These are phyloP conservation scores for Pseudonaja textilis DNA, from an alignment of 2,113 vertebrate species.

Conservation along the genomic window DNA sequence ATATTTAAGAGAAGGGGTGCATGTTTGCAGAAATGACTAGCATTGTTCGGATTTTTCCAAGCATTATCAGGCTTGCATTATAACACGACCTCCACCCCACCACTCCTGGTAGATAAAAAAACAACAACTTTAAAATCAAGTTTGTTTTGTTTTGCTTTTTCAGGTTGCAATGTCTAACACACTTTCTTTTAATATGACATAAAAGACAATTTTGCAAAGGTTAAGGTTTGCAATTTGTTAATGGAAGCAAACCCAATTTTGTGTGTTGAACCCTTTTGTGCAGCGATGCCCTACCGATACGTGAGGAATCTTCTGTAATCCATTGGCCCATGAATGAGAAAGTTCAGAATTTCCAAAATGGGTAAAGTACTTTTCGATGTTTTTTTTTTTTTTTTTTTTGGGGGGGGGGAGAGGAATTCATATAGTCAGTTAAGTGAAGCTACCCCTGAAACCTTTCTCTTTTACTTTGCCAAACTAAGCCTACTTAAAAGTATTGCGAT, in stretches of 20 bases:
- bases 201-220: not conserved
- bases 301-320: not conserved
- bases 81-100: not conserved
- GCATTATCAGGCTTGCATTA: not conserved
- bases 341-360: not conserved
- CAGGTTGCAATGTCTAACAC: not conserved
- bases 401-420: not conserved
- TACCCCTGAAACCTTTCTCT: not conserved
- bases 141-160: not conserved
- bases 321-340: not conserved
- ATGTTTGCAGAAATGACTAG: not conserved
- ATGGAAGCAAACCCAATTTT: not conserved
- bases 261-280: not conserved
- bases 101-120: not conserved
- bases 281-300: not conserved
- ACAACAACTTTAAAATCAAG: not conserved
- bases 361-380: not conserved
- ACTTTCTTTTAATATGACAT: not conserved
- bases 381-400: not conserved
- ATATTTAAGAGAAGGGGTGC: not conserved
- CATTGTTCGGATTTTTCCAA: not conserved
- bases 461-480: slow-evolving; percentile 14
- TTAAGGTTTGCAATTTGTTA: not conserved
- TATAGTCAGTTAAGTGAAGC: not conserved
- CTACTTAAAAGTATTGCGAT: not conserved